Base-by-base conservation (phyloP, 2,888 invertebrate genomes). In the Catocala fraxini region DNA sequence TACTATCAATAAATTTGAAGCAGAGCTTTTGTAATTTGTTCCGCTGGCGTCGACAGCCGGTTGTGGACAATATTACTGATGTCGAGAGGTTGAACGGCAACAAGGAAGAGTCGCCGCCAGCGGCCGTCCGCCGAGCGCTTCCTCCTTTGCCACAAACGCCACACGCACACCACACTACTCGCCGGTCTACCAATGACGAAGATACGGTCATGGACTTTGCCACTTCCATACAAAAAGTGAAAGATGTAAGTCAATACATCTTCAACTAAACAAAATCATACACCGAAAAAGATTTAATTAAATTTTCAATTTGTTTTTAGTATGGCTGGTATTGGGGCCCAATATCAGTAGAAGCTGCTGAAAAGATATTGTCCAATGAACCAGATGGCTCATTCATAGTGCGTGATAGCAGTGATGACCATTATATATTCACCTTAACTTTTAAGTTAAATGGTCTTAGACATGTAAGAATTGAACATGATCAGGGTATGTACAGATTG, bases 301-400 rank as follows among this genome's bases (percentile, higher is more conserved):
- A 42, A n/a, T 15, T n/a, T 34, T 12, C 42, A 49, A 51, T 65
- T 67, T 77, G 70, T 71, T 62, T 95, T 73, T 87, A 98, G 98
- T 98, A 97, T 87, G 98, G 98, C 48, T 98, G 98, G 98, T 98
- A 98, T 87, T 98, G 98, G 98, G 98, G 98, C 65, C 98, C 98
- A 42, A 96, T 98, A 81, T 97, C 98, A 33, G 97, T 98, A 58
- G 98, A 98, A 89, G 97, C 97, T 63, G 98, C 98, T 0, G 98
- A 98, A 88, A 98, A 98, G 91, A 97, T 98, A 70, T 94, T 98
- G 53, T 97, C 97, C 4, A 97, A 97, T 83, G 98, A 98, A 90
- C 98, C 98, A 0, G 98, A 98, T 83, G 98, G 98, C 7, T 98
- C 98, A 12, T 98, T 98, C 85, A 98, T 98, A 74, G 98, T 98